Base-by-base conservation (phyloP, 2,888 invertebrate species). In the Odiellus spinosus region DNA sequence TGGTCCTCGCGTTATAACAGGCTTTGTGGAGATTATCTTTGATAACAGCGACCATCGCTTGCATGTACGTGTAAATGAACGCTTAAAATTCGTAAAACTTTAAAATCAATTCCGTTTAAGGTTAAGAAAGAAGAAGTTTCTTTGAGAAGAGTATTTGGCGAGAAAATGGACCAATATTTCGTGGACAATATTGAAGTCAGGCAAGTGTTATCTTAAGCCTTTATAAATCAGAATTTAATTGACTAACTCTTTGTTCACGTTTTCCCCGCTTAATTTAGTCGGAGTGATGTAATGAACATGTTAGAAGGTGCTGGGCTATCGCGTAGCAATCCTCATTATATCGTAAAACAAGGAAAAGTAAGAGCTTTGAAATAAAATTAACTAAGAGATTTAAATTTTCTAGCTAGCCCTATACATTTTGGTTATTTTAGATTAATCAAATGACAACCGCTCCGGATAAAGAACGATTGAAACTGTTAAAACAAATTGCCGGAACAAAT, bases 391-490 rank as follows among this genome's bases (percentile, higher is more conserved):
- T 12, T 42, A 12, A 18, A 18, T 14, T 20, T 45, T 6, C 14
- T 14, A 11, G 17, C 2, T 10, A 15, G 15, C 17, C 12, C 3
- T 35, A 40, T 42, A 17, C 17, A 38, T 52, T 38, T 53, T 38
- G 49, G n/a, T 50, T 49, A 20, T 2, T 55, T 34, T 60, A 87
- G 82, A 98, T 98, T 59, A 96, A 96, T 68, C 96, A 98, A 76
- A 91, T 98, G 88, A 98, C 98, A 3, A 90, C 96, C 18, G 93
- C 98, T 2, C 91, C 96, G 1, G 98, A 98, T 69, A 86, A 91
- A 0, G 91, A 96, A 59, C 76, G 98, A 50, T 68, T 98, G 55
- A 95, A 96, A 66, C 70, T 98, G 39, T 69, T 98, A 12, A 71
- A 93, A 55, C 96, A 98, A 74, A 96, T 96, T 12, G 96, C 96